Conservation (phyloP, 2,797 vertebrate genomes). For the Arrhamphus sclerolepis region DNA sequence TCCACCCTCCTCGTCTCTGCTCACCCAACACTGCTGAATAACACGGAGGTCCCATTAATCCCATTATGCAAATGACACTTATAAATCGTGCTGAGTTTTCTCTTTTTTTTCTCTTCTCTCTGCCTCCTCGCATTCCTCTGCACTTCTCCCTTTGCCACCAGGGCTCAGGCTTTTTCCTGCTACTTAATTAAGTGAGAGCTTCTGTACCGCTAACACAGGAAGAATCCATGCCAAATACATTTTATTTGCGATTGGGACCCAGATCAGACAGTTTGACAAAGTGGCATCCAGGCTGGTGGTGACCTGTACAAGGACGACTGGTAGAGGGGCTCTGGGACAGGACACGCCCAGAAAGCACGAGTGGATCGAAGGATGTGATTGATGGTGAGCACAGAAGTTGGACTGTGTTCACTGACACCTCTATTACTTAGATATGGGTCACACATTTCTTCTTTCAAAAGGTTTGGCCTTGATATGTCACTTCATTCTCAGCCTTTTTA, state of each 20-base stretch:
- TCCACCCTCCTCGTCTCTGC: constrained; percentile 7
- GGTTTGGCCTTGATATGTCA: no score
- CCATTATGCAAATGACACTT: constrained; percentile 80
- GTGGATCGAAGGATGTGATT: constrained; percentile 15
- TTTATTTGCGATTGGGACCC: constrained; percentile 18
- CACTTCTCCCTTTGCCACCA: constrained; percentile 56
- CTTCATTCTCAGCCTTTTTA: no score
- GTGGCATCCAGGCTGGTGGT: constrained; percentile 65
- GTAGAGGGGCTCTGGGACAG: constrained; percentile 39
- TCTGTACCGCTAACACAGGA: constrained; percentile 15
- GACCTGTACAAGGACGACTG: constrained; percentile 65
- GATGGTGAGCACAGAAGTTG: neutral
- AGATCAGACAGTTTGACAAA: constrained; percentile 43
- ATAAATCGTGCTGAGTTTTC: constrained; percentile 62
- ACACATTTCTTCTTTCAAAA: no score
- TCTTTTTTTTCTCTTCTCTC: neutral
- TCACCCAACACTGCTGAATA: constrained; percentile 47
- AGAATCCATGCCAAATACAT: constrained; percentile 47
- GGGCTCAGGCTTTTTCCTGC: constrained; percentile 32
- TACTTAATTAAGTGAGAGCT: constrained; percentile 64
- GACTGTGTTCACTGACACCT: no score
- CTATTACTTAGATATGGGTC: no score
- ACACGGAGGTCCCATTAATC: constrained; percentile 78
- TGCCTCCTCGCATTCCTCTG: constrained; percentile 54
- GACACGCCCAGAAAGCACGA: constrained; percentile 4